Evolutionary conservation across 2,113 vertebrate genomes (phyloP).

Genomic region (Verasper variegatus): DNA sequence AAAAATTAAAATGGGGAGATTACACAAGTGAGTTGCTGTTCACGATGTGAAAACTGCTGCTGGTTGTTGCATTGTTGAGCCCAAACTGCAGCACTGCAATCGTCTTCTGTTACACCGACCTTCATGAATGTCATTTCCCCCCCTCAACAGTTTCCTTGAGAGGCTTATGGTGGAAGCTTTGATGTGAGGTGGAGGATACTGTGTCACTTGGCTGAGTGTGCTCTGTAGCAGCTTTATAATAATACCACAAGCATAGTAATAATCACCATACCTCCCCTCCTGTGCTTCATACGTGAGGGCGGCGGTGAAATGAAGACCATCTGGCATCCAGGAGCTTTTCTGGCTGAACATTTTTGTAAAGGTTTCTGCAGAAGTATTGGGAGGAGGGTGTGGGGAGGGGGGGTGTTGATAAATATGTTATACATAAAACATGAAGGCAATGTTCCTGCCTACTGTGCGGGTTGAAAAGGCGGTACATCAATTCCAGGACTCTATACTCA

Average conservation of each 20-base stretch:
- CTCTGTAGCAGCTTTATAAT: constrained; percentile 37
- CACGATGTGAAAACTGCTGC: not conserved
- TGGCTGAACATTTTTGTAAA: constrained; percentile 42
- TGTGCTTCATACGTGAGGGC: constrained; percentile 13
- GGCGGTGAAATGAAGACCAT: constrained; percentile 29
- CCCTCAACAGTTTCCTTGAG: constrained; percentile 28
- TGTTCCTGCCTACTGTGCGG: constrained; percentile 50
- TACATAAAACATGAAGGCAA: constrained; percentile 73
- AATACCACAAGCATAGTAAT: constrained; percentile 42
- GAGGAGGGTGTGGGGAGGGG: not conserved
- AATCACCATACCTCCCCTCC: constrained; percentile 16
- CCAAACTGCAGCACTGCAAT: not conserved
- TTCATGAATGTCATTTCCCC: constrained; percentile 49
- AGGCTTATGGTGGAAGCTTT: constrained; percentile 38
- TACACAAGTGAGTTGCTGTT: not conserved
- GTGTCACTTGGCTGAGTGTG: constrained; percentile 15
- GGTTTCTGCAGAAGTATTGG: constrained; percentile 48
- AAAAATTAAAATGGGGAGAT: not conserved
- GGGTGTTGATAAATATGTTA: constrained; percentile 61
- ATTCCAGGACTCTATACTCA: constrained; percentile 36
- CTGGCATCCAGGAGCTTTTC: constrained; percentile 28
- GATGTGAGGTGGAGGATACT: constrained; percentile 24
- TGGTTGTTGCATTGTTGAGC: constrained; percentile 7
- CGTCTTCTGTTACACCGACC: constrained; percentile 40
- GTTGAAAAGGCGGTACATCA: constrained; percentile 41